A percentile compares a stretch with the other conserved stretches of the same genome.
Conservation (phyloP, 1,140 invertebrate genomes). For the Temnothorax curvispinosus region DNA sequence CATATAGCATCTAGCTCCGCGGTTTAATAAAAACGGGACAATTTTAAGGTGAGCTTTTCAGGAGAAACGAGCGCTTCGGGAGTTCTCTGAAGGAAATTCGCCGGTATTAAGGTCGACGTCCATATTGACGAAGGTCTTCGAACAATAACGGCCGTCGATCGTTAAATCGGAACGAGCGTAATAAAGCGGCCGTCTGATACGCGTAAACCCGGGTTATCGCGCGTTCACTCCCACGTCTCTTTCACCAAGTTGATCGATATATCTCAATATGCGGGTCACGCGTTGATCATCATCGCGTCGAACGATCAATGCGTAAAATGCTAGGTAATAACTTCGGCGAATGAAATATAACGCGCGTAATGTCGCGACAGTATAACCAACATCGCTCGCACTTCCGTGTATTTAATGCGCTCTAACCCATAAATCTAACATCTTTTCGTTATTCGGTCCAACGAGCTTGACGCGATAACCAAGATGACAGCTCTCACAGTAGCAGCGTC, state of each 20-base stretch:
- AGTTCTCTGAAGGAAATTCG: slow-evolving; percentile 28
- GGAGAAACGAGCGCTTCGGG: not conserved
- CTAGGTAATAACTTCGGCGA: not conserved
- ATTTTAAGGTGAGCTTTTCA: slow-evolving; percentile 17
- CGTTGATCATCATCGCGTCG: not conserved
- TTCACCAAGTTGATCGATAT: slow-evolving; percentile 12
- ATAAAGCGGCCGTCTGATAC: slow-evolving; percentile 46
- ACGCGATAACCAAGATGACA: slow-evolving; percentile 37
- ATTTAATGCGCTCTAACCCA: not conserved
- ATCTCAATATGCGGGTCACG: not conserved
- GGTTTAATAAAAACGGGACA: slow-evolving; percentile 8
- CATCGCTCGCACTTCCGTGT: not conserved
- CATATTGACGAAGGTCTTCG: slow-evolving; percentile 65
- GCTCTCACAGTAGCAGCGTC: slow-evolving; percentile 15
- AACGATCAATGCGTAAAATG: not conserved
- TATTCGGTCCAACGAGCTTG: slow-evolving; percentile 1
- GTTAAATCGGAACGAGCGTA: slow-evolving; percentile 62
- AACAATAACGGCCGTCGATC: slow-evolving; percentile 64
- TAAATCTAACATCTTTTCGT: not conserved
- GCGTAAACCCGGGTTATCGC: slow-evolving; percentile 43
- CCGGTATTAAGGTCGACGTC: slow-evolving; percentile 57
- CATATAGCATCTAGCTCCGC: not conserved
- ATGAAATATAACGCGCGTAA: not conserved
- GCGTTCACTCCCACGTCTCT: slow-evolving; percentile 17
- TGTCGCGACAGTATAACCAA: not conserved